phyloP scores from a whole-genome alignment of 2,113 vertebrate genomes.

The Otocyon megalotis region DNA sequence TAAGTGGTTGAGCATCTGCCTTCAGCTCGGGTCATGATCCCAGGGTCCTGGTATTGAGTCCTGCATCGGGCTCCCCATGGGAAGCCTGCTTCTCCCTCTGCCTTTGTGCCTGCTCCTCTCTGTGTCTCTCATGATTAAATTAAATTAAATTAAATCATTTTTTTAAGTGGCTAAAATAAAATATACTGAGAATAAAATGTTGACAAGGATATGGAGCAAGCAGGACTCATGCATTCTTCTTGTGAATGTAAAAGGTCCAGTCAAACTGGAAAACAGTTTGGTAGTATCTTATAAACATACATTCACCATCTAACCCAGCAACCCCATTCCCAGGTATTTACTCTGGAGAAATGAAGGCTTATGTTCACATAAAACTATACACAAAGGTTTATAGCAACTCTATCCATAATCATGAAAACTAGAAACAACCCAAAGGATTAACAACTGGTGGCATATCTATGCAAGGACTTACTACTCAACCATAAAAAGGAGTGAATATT shows the following conservation, averaged over 20 bases:
- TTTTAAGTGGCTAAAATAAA: neutral
- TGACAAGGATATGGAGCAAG: neutral
- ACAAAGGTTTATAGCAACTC: neutral
- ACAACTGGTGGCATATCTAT: neutral
- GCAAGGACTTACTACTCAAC: neutral
- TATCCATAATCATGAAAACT: constrained; percentile 6
- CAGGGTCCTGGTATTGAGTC: too few relatives aligned
- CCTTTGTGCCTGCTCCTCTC: too few relatives aligned
- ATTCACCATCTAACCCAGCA: neutral
- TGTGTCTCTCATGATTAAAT: too few relatives aligned
- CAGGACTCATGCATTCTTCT: neutral
- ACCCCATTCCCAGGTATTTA: neutral
- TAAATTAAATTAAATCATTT: too few relatives aligned
- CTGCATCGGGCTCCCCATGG: too few relatives aligned
- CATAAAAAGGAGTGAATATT: neutral
- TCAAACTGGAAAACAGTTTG: neutral
- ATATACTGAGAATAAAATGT: neutral
- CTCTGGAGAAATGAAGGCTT: neutral
- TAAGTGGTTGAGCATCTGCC: too few relatives aligned
- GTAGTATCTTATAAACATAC: neutral
- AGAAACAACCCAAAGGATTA: neutral
- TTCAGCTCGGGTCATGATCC: too few relatives aligned
- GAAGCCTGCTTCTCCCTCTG: too few relatives aligned
- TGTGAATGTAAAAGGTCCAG: neutral
- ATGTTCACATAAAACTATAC: neutral